Percentiles rank a stretch among this genome's conserved stretches.
Evolutionary conservation across 2,797 vertebrate genomes (phyloP).

Genomic region (Amazona ochrocephala): DNA sequence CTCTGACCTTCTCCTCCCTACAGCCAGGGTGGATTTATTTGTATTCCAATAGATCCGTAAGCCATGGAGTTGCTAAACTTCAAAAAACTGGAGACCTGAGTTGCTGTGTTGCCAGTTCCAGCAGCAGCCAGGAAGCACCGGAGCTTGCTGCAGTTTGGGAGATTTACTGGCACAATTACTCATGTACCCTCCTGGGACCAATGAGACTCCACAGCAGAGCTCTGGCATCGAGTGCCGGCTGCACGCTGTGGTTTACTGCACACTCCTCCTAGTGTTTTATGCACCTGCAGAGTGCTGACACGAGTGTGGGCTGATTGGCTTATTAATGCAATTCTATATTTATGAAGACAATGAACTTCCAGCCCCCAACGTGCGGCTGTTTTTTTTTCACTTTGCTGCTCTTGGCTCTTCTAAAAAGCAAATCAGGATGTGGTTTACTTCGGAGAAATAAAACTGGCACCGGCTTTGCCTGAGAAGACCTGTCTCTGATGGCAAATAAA

Average conservation of each 20-base stretch:
- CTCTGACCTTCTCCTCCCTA: background rate
- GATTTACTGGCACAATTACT: background rate
- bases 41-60: background rate
- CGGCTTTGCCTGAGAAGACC: background rate
- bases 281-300: background rate
- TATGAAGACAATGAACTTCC: background rate
- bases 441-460: background rate
- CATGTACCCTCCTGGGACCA: background rate
- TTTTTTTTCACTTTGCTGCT: background rate
- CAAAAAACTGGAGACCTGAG: background rate
- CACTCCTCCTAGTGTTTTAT: background rate
- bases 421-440: background rate
- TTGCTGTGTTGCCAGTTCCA: background rate
- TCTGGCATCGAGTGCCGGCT: background rate
- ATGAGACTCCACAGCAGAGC: background rate
- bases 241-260: background rate
- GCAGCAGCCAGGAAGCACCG: background rate
- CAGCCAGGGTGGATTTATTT: background rate
- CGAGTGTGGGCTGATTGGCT: background rate
- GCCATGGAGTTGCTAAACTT: background rate
- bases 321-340: background rate
- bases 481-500: background rate
- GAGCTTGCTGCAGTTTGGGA: background rate
- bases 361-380: background rate
- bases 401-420: background rate